Base-by-base conservation (phyloP, 1,140 invertebrate species). In the Drepana arcuata region DNA sequence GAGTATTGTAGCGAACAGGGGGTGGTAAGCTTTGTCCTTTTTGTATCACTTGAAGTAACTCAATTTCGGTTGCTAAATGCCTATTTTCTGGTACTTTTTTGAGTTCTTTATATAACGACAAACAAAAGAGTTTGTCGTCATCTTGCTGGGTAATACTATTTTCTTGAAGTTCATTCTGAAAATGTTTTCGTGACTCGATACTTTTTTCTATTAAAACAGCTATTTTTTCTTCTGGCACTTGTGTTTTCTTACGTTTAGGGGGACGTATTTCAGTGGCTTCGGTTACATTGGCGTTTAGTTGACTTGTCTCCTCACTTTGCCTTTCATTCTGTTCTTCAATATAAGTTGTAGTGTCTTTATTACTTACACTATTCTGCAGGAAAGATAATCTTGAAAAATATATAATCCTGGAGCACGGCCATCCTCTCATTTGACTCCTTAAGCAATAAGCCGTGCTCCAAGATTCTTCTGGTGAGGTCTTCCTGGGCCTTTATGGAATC, bases 71-170 rank as follows among this genome's bases (percentile, higher is more conserved):
- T n/a, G 34, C 38, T 23, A 42, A 41, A 33, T 40, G 39, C 24
- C 21, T 29, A 39, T 48, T 48, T 43, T 48, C 40, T 39, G 46
- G 46, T 12, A 42, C 40, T 48, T 48, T 43, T 31, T 39, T 48
- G 27, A 36, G 16, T 33, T 48, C 34, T 29, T 38, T 48, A 29
- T 39, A 42, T 12, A 43, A 47, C 21, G 40, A 46, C 27, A 42
- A 28, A 37, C 38, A 52, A 52, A 48, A 45, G 9, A 48, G 41
- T 39, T 53, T 48, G 16, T 50, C 42, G 12, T 50, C 41, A 45
- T 53, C 45, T 43, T 48, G 27, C 25, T 45, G 43, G 27, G 39
- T 30, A 43, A 43, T 43, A 43, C 40, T 36, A 28, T 28, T 49
- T 49, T 43, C 41, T 43, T 40, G 40, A 15, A 43, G 23, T 40